A percentile compares a stretch with the other conserved stretches of the same genome.
These are phyloP conservation scores for Smithornis capensis DNA, from an alignment of 2,113 vertebrate species.

Conservation along the genomic window DNA sequence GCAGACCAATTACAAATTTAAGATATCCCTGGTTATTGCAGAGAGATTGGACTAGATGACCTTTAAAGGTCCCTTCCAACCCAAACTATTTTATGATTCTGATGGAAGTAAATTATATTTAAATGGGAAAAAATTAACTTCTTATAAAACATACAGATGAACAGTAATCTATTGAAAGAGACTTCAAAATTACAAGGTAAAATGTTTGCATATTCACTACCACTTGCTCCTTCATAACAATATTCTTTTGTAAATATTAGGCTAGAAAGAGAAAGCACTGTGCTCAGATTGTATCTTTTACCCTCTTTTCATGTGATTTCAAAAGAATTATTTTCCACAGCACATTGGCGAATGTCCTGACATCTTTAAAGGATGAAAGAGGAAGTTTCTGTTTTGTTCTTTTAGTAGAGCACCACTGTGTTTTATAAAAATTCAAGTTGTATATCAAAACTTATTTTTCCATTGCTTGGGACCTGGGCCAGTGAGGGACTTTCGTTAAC, in stretches of 20 bases:
- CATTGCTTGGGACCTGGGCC: not conserved
- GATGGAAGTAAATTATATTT: not conserved
- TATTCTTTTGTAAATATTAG: not conserved
- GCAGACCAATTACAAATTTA: not conserved
- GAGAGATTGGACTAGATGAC: not conserved
- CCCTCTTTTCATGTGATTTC: not conserved
- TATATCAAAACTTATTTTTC: not conserved
- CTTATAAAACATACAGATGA: not conserved
- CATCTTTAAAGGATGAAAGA: not conserved
- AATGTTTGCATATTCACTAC: not conserved
- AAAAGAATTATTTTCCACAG: not conserved
- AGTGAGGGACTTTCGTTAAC: not conserved
- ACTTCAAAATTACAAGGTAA: not conserved
- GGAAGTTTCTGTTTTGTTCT: not conserved
- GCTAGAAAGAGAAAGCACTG: not conserved
- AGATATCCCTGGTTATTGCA: not conserved
- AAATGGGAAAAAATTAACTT: not conserved
- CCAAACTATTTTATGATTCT: not conserved
- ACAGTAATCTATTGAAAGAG: not conserved
- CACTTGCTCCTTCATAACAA: not conserved
- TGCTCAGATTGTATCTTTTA: not conserved
- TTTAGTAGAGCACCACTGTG: not conserved
- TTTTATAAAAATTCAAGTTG: not conserved
- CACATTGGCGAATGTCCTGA: not conserved
- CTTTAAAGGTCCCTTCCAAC: not conserved